Evolutionary conservation across 2,797 vertebrate genomes (phyloP).

Genomic region (Okamejei kenojei): DNA sequence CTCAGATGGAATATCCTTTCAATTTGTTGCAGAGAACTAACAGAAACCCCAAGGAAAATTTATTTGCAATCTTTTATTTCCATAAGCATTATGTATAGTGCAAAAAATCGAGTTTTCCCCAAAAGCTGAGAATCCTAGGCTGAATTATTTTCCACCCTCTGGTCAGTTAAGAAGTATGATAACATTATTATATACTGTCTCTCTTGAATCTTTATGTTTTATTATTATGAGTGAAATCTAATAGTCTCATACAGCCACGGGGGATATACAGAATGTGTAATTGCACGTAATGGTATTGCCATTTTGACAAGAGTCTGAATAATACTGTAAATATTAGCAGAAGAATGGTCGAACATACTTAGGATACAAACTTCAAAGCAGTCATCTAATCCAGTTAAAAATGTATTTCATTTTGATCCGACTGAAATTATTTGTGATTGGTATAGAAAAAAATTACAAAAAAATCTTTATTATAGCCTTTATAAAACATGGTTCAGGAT

Average conservation of each 20-base stretch:
- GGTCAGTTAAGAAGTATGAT: not conserved
- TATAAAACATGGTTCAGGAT: not conserved
- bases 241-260: not conserved
- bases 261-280: not conserved
- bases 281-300: not conserved
- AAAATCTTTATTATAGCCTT: not conserved
- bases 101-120: not conserved
- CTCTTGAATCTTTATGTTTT: not conserved
- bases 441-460: not conserved
- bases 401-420: not conserved
- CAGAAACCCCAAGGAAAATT: not conserved
- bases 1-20: not conserved
- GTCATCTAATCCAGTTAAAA: not conserved
- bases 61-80: not conserved
- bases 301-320: not conserved
- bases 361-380: not conserved
- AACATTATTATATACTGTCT: not conserved
- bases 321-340: not conserved
- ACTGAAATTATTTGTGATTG: not conserved
- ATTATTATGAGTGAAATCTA: slow-evolving; percentile 15
- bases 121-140: not conserved
- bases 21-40: not conserved
- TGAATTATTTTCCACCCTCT: not conserved
- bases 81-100: not conserved
- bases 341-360: not conserved